phyloP scores from a whole-genome alignment of 2,113 vertebrate species.

The Onychorhynchus coronatus region DNA sequence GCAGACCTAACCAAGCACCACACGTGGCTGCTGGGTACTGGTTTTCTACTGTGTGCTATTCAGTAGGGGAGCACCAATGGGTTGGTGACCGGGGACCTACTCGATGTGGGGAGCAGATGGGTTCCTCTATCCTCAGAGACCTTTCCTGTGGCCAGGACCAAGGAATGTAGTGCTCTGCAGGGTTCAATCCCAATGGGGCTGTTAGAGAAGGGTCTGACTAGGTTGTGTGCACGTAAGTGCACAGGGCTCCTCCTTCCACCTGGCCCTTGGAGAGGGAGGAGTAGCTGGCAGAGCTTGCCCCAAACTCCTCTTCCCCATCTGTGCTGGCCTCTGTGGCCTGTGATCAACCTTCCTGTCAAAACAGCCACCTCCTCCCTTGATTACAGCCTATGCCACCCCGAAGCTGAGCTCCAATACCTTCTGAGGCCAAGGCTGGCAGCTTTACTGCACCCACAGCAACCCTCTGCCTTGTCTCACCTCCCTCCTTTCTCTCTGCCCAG shows the following conservation, averaged over 20 bases:
- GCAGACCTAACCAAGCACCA: rapidly evolving
- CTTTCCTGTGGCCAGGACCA: not conserved
- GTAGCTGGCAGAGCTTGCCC: not conserved
- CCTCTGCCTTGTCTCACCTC: not conserved
- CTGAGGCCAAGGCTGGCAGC: rapidly evolving
- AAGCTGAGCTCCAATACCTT: not conserved
- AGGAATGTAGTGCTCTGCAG: not conserved
- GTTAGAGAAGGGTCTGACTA: not conserved
- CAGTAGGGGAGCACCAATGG: not conserved
- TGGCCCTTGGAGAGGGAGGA: not conserved
- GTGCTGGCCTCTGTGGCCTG: not conserved
- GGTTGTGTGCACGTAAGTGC: rapidly evolving
- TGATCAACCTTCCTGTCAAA: too few species aligned
- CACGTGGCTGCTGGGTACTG: rapidly evolving
- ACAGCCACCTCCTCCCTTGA: not conserved
- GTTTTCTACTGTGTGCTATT: not conserved
- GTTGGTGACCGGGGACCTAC: not conserved
- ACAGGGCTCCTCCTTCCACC: not conserved
- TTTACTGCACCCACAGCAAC: not conserved
- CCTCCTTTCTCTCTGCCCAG: not conserved
- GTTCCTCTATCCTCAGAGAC: not conserved
- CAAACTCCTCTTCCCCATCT: not conserved
- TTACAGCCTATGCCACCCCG: not conserved
- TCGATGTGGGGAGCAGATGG: not conserved
- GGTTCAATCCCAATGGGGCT: not conserved